Conservation (phyloP, 2,113 vertebrate species). For the Tautogolabrus adspersus region DNA sequence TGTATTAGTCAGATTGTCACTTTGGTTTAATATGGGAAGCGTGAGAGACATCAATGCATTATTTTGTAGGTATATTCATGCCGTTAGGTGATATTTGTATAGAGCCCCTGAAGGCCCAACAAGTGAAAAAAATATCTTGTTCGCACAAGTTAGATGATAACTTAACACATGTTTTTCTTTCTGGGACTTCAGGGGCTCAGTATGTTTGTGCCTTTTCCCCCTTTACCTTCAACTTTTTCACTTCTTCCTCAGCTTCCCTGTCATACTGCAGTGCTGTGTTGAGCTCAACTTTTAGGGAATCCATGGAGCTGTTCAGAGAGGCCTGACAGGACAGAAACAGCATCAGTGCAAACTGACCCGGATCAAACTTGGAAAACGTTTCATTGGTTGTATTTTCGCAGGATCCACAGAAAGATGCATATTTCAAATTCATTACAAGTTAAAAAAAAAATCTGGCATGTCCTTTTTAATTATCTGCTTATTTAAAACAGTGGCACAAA, state of each 20-base stretch:
- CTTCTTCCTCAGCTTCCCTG: slow-evolving; percentile 85
- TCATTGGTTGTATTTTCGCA: neutral
- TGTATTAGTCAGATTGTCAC: too few species aligned
- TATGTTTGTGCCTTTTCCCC: neutral
- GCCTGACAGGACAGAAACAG: slow-evolving; percentile 64
- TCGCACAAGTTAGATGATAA: too few species aligned
- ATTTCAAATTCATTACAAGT: neutral
- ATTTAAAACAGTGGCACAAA: too few species aligned
- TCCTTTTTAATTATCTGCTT: too few species aligned
- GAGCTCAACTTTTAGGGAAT: slow-evolving; percentile 81
- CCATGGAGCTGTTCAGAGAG: slow-evolving; percentile 80
- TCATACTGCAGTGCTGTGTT: slow-evolving; percentile 84
- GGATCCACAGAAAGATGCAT: neutral
- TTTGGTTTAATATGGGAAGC: too few species aligned
- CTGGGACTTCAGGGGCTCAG: too few species aligned
- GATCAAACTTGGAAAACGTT: neutral
- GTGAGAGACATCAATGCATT: too few species aligned
- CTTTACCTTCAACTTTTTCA: slow-evolving; percentile 89
- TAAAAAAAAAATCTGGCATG: neutral
- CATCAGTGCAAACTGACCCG: slow-evolving; percentile 1
- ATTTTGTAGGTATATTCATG: neutral
- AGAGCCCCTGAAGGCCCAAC: too few species aligned
- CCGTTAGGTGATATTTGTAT: neutral
- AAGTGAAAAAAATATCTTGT: too few species aligned
- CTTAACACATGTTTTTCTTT: too few species aligned